phyloP scores from a whole-genome alignment of 1,140 invertebrate genomes.

The Drosophila littoralis region DNA sequence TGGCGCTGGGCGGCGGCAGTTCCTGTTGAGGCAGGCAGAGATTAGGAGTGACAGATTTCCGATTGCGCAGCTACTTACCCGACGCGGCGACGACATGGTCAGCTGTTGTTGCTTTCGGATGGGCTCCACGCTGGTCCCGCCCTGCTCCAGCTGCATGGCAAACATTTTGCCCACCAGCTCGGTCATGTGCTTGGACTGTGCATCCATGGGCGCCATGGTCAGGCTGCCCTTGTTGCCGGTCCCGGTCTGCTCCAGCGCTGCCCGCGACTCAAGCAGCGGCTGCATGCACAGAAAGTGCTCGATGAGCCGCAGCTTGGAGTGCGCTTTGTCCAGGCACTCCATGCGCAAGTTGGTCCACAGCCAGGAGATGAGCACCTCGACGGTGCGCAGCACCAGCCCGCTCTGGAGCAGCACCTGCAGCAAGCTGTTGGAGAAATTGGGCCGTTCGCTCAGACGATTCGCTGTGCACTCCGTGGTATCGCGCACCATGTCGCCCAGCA shows the following conservation, averaged over 20 bases:
- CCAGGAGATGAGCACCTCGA: constrained; percentile 66
- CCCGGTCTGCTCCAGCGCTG: constrained; percentile 3
- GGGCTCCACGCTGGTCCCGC: constrained; percentile 47
- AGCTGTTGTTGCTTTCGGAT: constrained; percentile 56
- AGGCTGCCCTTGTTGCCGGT: constrained; percentile 4
- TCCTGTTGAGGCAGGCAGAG: constrained; percentile 5
- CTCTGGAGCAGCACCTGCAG: constrained; percentile 56
- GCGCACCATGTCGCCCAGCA: constrained; percentile 52
- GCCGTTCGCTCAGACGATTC: constrained; percentile 65
- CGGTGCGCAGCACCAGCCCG: constrained; percentile 58
- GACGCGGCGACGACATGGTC: constrained; percentile 13
- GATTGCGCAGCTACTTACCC: constrained; percentile 8
- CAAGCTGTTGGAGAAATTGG: constrained; percentile 47
- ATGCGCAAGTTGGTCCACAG: constrained; percentile 74
- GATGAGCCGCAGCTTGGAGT: constrained; percentile 59
- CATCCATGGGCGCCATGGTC: constrained; percentile 7
- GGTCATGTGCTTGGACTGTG: constrained; percentile 27
- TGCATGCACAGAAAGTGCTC: constrained; percentile 62
- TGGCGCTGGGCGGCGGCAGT: background rate
- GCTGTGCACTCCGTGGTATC: constrained; percentile 67
- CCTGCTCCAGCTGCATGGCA: constrained; percentile 45
- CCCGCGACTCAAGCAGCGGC: constrained; percentile 13
- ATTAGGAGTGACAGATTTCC: background rate
- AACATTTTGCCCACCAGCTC: constrained; percentile 48
- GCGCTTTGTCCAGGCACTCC: constrained; percentile 67